A percentile compares a stretch with the other conserved stretches of the same genome.
These are phyloP conservation scores for Epizoanthus ramosus DNA, from an alignment of 92 coral and sea anemone genomes.

Conservation along the genomic window DNA sequence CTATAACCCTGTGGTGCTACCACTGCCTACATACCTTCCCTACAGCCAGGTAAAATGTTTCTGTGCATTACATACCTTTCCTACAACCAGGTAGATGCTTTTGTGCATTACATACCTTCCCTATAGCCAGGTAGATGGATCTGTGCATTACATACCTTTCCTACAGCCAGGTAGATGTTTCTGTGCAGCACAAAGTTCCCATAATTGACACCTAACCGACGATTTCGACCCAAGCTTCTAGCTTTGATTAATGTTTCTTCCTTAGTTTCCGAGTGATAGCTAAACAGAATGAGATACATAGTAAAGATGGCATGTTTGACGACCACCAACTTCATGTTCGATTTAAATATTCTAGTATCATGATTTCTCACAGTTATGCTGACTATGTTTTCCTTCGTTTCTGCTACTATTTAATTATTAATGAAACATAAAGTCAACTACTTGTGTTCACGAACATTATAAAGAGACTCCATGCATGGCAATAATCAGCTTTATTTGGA, in stretches of 20 bases:
- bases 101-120: slow-evolving; percentile 1
- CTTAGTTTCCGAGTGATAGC: neutral
- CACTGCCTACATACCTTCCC: neutral
- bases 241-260: neutral
- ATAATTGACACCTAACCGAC: neutral
- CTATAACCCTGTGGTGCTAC: too few species aligned
- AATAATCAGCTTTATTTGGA: too few species aligned
- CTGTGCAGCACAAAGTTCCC: slow-evolving; percentile 4
- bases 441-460: too few species aligned
- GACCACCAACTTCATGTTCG: too few species aligned
- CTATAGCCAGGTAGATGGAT: neutral
- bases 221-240: neutral
- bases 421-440: too few species aligned
- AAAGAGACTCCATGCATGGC: too few species aligned
- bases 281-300: neutral
- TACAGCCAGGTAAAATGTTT: neutral
- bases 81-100: neutral
- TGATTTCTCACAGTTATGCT: too few species aligned
- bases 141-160: neutral
- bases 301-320: too few species aligned
- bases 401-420: too few species aligned
- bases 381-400: too few species aligned
- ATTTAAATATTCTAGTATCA: too few species aligned
- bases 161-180: neutral
- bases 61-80: slow-evolving; percentile 5